These are phyloP conservation scores for Nibea albiflora DNA, from an alignment of 2,113 vertebrate species.

Conservation along the genomic window DNA sequence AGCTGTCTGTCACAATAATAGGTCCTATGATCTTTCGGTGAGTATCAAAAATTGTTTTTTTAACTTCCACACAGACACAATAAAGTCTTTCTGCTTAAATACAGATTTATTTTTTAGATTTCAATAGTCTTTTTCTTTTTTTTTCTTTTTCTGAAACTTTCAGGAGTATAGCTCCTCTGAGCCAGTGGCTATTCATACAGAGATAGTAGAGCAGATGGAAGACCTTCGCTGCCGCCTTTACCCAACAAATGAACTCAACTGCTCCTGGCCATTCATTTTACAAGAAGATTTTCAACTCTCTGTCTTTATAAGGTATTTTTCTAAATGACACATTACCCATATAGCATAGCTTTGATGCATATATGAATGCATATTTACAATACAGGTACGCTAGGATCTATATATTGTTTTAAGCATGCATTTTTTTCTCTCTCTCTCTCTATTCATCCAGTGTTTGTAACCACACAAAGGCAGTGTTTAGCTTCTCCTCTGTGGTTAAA, in stretches of 20 bases:
- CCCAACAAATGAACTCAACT: slow-evolving; percentile 57
- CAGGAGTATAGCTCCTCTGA: too few relatives aligned
- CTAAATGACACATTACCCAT: background rate
- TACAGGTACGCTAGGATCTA: background rate
- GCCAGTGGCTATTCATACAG: too few relatives aligned
- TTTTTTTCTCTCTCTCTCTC: slow-evolving; percentile 11
- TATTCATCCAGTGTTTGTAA: slow-evolving; percentile 55
- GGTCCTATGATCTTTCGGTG: fast-evolving
- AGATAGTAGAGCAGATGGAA: background rate
- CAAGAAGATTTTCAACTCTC: slow-evolving; percentile 20
- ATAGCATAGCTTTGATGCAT: background rate
- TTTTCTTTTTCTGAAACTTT: background rate
- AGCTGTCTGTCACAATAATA: background rate
- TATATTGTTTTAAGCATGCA: background rate
- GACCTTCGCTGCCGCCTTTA: slow-evolving; percentile 50
- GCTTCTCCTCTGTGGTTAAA: background rate
- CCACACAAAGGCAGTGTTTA: fast-evolving
- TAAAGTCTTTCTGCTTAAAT: background rate
- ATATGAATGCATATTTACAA: background rate
- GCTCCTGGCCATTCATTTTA: slow-evolving; percentile 63
- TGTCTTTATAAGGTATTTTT: slow-evolving; percentile 49
- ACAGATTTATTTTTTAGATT: background rate
- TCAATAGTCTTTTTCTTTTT: too few relatives aligned
- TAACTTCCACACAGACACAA: background rate
- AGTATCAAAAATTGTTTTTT: slow-evolving; percentile 1